Base-by-base conservation (phyloP, 1,140 invertebrate species). In the Achatina immaculata region DNA sequence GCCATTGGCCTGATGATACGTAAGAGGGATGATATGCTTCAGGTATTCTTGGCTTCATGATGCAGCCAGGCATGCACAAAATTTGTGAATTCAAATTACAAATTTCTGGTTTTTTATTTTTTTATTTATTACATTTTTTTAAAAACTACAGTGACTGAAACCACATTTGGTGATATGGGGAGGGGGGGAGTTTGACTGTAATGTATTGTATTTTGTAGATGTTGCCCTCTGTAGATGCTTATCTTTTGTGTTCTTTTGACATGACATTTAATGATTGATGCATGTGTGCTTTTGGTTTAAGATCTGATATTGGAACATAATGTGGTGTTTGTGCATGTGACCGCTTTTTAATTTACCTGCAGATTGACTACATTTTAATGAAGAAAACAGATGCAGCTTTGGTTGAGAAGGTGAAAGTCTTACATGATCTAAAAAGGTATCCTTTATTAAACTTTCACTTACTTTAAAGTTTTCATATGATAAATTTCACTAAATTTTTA, bases 341-440 rank as follows among this genome's bases (percentile, higher is more conserved):
- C 24, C 58, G 7, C 7, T 24, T 24, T 24, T 16, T 45, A 7
- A 9, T 24, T 9, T 24, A 11, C 4, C 42, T 24, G 19, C 43
- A 73, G 71, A 73, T 73, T 45, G 71, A 73, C 48, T 73, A 73
- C 71, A 73, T 73, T 34, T 73, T 73, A n/a, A n/a, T 73, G 43
- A 73, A 73, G 43, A 73, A 73, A 48, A 45, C 71, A 28, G 31
- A 51, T 28, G n/a, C 9, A 48, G 40, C 48, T 11, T 43, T 24
- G 48, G 42, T 45, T 9, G 31, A 51, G 11, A 48, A 73, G 1
- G 42, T 73, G 16, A 7, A 73, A 36, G 28, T 73, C 0, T 45
- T 73, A 2, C 31, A 11, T 45, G 71, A 73, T 31, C 31, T 28
- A 2, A 73, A 2, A 45, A 48, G 71, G 71, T 73, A 73, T 9